phyloP scores from a whole-genome alignment of 2,888 invertebrate genomes.

The Arctia plantaginis region DNA sequence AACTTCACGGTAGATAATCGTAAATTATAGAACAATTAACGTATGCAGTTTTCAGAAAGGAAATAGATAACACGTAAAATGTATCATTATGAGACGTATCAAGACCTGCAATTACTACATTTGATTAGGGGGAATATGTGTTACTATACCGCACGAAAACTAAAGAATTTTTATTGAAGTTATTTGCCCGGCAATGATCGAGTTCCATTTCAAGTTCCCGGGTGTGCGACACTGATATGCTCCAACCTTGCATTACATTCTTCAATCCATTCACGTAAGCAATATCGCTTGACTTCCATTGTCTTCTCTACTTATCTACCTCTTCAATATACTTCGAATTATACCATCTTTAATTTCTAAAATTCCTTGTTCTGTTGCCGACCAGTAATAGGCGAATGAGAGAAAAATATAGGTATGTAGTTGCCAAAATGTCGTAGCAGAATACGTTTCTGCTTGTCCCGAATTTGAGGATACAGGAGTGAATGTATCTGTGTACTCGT shows the following conservation, averaged over 20 bases:
- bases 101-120: background rate
- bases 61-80: background rate
- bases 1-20: background rate
- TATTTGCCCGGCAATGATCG: background rate
- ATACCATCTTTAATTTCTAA: too few relatives aligned
- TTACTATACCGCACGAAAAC: background rate
- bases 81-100: background rate
- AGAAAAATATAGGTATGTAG: too few relatives aligned
- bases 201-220: background rate
- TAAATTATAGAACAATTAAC: constrained; percentile 9
- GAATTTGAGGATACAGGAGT: background rate
- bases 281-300: too few relatives aligned
- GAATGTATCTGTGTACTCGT: too few relatives aligned
- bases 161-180: background rate
- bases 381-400: too few relatives aligned
- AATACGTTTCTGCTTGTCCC: background rate
- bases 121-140: background rate
- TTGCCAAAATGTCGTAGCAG: background rate
- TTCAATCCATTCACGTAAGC: too few relatives aligned
- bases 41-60: background rate
- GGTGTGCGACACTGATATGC: too few relatives aligned
- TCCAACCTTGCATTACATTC: too few relatives aligned
- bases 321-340: too few relatives aligned
- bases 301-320: too few relatives aligned
- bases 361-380: too few relatives aligned